Base-by-base conservation (phyloP, 1,140 invertebrate genomes). In the Anastrepha ludens region DNA sequence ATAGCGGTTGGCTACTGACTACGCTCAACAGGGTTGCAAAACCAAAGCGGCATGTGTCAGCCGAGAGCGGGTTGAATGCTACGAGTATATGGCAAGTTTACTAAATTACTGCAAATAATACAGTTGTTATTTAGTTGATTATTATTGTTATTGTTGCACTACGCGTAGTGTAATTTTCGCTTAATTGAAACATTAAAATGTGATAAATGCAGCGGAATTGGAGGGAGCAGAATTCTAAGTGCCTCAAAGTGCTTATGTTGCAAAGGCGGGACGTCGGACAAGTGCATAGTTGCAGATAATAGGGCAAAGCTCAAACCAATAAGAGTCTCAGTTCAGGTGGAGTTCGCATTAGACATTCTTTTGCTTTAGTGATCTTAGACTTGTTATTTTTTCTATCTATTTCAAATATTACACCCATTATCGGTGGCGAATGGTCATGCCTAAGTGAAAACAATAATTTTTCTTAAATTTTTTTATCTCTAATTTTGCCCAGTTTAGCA, bases 141-240 rank as follows among this genome's bases (percentile, higher is more conserved):
- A 59, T 85, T 74, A 9, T 44, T 86, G 60, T n/a, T 88, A 65
- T 78, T 88, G 81, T 58, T 90, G 91, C 90, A 92, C 87, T 64
- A 44, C 64, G 13, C 6, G 13, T 60, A 47, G 47, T 70, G 58
- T 64, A 85, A 87, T 87, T 92, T 92, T 81, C 89, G 88, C 89
- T 90, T 92, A 92, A 92, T 92, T 92, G 91, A 92, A 92, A 92
- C 91, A 92, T 92, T 92, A 92, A 92, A 92, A 92, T 92, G 91
- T 92, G 91, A 92, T 92, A 92, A 92, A 89, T 92, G 90, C 88
- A 74, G 74, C 20, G 74, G 4, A 11, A 47, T 29, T 2, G 17
- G n/a, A 29, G 47, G 47, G 17, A 50, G 9, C 41, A 20, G n/a
- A 58, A 81, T 58, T 81, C 20, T 17, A 17, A 5, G n/a, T 55